Percentiles rank a stretch among this genome's conserved stretches.
Evolutionary conservation across 2,888 invertebrate genomes (phyloP).

Genomic region (Mythimna albipuncta): DNA sequence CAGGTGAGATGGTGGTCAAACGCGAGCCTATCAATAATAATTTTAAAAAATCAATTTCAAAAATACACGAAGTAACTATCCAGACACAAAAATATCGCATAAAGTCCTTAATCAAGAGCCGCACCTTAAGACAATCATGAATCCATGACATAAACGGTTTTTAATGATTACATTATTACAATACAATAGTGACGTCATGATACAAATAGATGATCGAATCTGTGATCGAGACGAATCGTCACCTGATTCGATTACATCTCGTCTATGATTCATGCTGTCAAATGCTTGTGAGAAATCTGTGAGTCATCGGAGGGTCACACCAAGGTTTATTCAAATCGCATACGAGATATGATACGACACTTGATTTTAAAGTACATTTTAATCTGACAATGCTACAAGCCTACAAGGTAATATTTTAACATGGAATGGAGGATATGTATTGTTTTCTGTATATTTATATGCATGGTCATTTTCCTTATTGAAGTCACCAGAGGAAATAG

Average conservation of each 20-base stretch:
- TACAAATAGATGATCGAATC: conserved; percentile 52
- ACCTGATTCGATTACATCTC: conserved; percentile 59
- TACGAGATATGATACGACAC: conserved; percentile 23
- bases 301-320: conserved; percentile 52
- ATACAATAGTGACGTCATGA: conserved; percentile 50
- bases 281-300: conserved; percentile 57
- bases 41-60: conserved; percentile 7
- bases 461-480: conserved; percentile 41
- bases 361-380: conserved; percentile 49
- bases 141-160: conserved; percentile 22
- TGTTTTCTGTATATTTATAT: conserved; percentile 16
- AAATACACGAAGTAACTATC: conserved; percentile 17
- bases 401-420: conserved; percentile 30
- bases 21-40: no score
- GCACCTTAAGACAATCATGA: conserved; percentile 24
- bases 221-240: conserved; percentile 60
- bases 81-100: conserved; percentile 8
- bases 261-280: conserved; percentile 56
- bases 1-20: no score
- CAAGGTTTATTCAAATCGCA: conserved; percentile 54
- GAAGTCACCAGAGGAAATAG: conserved; percentile 42
- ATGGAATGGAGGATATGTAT: conserved; percentile 18
- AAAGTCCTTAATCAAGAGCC: conserved; percentile 1
- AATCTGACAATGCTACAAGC: conserved; percentile 22
- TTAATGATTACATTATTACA: conserved; percentile 26